Evolutionary conservation across 2,888 invertebrate species (phyloP), one percentile per base, ranked within the genome.

Genomic region (Zootermopsis nevadensis): DNA sequence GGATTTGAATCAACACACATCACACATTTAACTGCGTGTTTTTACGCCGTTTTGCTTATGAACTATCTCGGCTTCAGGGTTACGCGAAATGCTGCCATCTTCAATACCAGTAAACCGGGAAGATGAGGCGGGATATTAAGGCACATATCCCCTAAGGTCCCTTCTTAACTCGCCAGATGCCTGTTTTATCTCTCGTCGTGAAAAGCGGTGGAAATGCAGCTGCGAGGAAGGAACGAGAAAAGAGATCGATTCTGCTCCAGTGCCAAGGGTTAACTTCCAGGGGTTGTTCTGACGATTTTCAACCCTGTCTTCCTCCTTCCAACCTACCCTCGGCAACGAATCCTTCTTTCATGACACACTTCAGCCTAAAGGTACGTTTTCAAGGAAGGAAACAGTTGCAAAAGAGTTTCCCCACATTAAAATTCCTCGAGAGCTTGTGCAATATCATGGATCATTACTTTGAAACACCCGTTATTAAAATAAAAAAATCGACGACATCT

Each of bases 231-330:
- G 48, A 33, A 81, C 12, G 31, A 76, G 55, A 82, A 42, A 74
- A 82, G 82, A 38, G 74, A 82, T 74, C 74, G 74, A 81, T 72
- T 72, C 33, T 81, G 81, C 69, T 72, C 81, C 72, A 81, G 69
- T 81, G 69, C 69, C 69, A 81, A 81, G 72, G 72, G 69, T 81
- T 81, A 72, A 72, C 53, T 42, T 81, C 53, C 72, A 69, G 69
- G 81, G 80, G 48, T 72, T 55, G 35, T 55, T 55, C 42, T 15
- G 27, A 35, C 22, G 33, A 31, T 31, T 31, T 19, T 2, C 72
- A 15, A 38, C 38, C 74, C 38, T 74, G 38, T 38, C 53, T 38
- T 76, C 38, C 77, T 35, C 42, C 77, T 19, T 35, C 24, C 74
- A 24, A 31, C 24, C 74, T 19, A 10, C 22, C 7, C 42, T 72